Evolutionary conservation across 2,888 invertebrate genomes (phyloP).

Genomic region (Pterostichus madidus): DNA sequence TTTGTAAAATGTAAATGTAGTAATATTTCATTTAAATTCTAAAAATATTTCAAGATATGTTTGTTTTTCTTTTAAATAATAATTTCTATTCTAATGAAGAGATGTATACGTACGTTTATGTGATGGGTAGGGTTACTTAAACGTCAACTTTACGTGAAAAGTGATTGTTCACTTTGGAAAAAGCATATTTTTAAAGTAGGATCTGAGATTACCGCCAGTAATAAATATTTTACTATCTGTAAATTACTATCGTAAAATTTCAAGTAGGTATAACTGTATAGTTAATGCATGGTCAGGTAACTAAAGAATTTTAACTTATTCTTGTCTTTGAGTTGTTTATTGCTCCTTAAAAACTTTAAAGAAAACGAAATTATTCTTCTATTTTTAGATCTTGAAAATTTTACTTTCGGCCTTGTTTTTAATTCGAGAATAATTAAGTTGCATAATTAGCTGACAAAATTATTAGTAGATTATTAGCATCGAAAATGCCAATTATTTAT

Average conservation of each 20-base stretch:
- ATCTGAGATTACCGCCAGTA: constrained; percentile 46
- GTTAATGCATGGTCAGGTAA: constrained; percentile 18
- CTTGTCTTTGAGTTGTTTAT: not conserved
- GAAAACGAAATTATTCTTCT: no score
- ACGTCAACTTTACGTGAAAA: constrained; percentile 21
- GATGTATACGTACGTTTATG: not conserved
- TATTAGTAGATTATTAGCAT: no score
- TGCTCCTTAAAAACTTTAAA: no score
- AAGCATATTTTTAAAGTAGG: constrained; percentile 21
- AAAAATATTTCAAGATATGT: not conserved
- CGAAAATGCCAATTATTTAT: no score
- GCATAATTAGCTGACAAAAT: no score
- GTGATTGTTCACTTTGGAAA: constrained; percentile 15
- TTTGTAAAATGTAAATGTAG: not conserved
- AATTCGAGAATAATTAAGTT: no score
- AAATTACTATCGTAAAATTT: constrained; percentile 54
- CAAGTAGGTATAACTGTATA: constrained; percentile 43
- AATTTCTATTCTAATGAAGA: constrained; percentile 11
- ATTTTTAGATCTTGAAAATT: no score
- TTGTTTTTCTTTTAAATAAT: not conserved
- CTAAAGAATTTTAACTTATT: constrained; percentile 31
- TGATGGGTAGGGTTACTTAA: constrained; percentile 15
- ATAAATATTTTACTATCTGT: constrained; percentile 62
- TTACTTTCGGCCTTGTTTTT: no score
- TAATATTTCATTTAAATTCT: not conserved